Evolutionary conservation across 2,888 invertebrate species (phyloP), one percentile per base, ranked within the genome.

Genomic region (Hipparchia semele): DNA sequence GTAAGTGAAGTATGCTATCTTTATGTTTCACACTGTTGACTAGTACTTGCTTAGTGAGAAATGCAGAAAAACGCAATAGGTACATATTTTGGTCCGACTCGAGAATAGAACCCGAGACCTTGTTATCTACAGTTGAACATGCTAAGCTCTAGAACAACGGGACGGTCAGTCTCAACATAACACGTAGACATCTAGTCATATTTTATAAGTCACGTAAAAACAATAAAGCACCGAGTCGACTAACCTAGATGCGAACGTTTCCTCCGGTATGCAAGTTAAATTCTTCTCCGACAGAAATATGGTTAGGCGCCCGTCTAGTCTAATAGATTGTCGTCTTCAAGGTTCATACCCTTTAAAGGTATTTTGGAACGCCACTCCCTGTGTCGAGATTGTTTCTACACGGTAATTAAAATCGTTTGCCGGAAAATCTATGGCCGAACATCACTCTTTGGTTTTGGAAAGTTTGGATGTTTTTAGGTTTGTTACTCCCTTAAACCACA

Each of bases 181-280:
- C 5, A 68, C 61, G 51, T 53, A 75, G 51, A 67, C 62, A 76
- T 92, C 91, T 76, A 88, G 68, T 72, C 64, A 90, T 91, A 92
- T 92, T 23, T 23, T 23, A 23, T 23, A 90, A 89, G 87, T 86
- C 93, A 93, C 93, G 93, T 92, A 92, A 89, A 91, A 83, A 92
- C 89, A 93, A 94, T 93, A 92, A 93, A 92, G 86, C 89, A 90
- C 87, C 81, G 85, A 87, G 85, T 81, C 89, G 84, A 84, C 84
- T 92, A 92, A 91, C 92, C 92, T 90, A 92, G 87, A 86, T 92
- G 86, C 83, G 83, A 49, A 62, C 77, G 79, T 81, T 91, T 90
- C 90, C 80, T 81, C 81, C 87, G 87, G 72, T 75, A 77, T 75
- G 78, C 74, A 78, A 83, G 82, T 83, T 83, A 81, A 83, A 83